A percentile compares a stretch with the other conserved stretches of the same genome.
These are phyloP conservation scores for Napeogenes sylphis DNA, from an alignment of 2,888 invertebrate genomes.

Conservation along the genomic window DNA sequence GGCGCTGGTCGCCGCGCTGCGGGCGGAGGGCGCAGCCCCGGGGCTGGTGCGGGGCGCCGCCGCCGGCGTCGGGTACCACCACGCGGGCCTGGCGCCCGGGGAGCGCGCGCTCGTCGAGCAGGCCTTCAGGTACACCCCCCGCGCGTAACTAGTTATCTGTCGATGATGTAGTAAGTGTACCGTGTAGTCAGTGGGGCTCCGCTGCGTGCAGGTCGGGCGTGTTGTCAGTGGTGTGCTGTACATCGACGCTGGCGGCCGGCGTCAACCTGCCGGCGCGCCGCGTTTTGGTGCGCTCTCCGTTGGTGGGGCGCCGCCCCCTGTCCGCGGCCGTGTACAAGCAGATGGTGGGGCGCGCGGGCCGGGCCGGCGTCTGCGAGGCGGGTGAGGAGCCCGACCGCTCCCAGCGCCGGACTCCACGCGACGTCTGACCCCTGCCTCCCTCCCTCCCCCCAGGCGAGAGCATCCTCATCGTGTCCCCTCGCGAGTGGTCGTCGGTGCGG, in stretches of 20 bases:
- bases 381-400: constrained; percentile 57
- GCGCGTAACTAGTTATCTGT: too few relatives aligned
- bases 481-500: constrained; percentile 52
- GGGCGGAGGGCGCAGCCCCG: constrained; percentile 82
- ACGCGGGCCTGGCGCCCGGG: constrained; percentile 92
- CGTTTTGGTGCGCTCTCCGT: constrained; percentile 91
- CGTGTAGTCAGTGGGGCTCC: too few relatives aligned
- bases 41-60: constrained; percentile 82
- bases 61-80: constrained; percentile 95
- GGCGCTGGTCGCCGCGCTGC: constrained; percentile 69
- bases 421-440: not conserved
- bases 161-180: too few relatives aligned
- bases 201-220: constrained; percentile 78
- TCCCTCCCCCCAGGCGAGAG: constrained; percentile 81
- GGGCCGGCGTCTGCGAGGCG: constrained; percentile 88
- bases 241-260: constrained; percentile 98
- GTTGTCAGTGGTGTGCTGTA: constrained; percentile 94
- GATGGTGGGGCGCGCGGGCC: constrained; percentile 96
- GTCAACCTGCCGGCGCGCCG: constrained; percentile 96
- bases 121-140: constrained; percentile 76
- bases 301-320: constrained; percentile 85
- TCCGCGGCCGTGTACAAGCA: constrained; percentile 91
- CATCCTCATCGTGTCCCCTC: constrained; percentile 83
- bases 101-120: constrained; percentile 92
- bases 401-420: too few relatives aligned